phyloP scores from a whole-genome alignment of 2,888 invertebrate species.

The Cryptocephalus moraei region DNA sequence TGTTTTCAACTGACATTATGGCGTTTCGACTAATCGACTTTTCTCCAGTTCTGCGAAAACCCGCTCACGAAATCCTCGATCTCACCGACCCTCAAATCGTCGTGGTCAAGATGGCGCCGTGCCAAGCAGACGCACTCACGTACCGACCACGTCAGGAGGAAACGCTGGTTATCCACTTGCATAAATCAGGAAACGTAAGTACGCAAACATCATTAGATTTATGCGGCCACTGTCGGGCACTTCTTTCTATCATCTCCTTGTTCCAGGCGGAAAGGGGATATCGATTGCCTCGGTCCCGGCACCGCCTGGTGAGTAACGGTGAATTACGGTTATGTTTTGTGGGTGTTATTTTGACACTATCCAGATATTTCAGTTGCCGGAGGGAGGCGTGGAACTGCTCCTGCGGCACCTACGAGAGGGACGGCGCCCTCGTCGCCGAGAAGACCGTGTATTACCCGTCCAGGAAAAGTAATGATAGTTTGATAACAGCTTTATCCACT shows the following conservation, averaged over 20 bases:
- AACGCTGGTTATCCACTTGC: slow-evolving; percentile 29
- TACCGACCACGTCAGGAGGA: slow-evolving; percentile 13
- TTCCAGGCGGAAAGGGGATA: slow-evolving; percentile 28
- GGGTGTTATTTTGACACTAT: neutral
- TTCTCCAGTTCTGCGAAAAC: slow-evolving; percentile 34
- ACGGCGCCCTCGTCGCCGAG: slow-evolving; percentile 11
- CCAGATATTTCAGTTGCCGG: slow-evolving; percentile 12
- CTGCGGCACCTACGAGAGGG: slow-evolving; percentile 14
- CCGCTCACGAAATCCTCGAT: slow-evolving; percentile 24
- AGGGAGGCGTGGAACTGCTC: slow-evolving; percentile 9
- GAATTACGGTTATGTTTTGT: neutral
- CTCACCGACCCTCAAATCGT: slow-evolving; percentile 26
- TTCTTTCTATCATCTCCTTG: slow-evolving; percentile 9
- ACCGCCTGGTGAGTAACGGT: slow-evolving; percentile 30
- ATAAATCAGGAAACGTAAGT: slow-evolving; percentile 35
- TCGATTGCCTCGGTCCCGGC: slow-evolving; percentile 37
- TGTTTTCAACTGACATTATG: too few species aligned
- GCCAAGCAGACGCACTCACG: neutral
- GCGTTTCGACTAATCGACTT: slow-evolving; percentile 2
- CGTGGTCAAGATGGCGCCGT: slow-evolving; percentile 33
- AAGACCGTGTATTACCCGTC: slow-evolving; percentile 5
- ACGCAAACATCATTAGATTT: slow-evolving; percentile 8
- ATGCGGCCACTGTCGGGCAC: slow-evolving; percentile 9
- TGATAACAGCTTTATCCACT: too few species aligned
- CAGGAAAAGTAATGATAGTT: neutral